Evolutionary conservation across 2,797 vertebrate species (phyloP).

Genomic region (Chiloscyllium punctatum): DNA sequence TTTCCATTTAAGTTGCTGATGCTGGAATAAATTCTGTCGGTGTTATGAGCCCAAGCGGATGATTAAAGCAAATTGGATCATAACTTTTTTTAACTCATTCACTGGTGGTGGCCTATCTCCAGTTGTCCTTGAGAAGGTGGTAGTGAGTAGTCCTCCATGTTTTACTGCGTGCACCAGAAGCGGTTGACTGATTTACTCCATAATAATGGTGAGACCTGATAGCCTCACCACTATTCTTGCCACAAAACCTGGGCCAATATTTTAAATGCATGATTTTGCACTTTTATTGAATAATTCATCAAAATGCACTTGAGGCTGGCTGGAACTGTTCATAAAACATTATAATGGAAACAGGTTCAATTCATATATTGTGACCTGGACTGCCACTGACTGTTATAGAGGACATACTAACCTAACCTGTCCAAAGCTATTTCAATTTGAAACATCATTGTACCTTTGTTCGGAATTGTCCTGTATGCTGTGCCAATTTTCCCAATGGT

Average conservation of each 20-base stretch:
- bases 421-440: background rate
- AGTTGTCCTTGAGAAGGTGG: too few species aligned
- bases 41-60: background rate
- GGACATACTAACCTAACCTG: background rate
- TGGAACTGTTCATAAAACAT: background rate
- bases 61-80: background rate
- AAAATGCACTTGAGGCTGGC: background rate
- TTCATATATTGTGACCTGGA: background rate
- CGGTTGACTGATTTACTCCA: background rate
- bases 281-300: conserved; percentile 23
- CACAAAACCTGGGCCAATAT: background rate
- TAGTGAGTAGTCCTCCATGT: too few species aligned
- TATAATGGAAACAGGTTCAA: background rate
- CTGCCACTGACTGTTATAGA: background rate
- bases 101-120: too few species aligned
- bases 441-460: background rate
- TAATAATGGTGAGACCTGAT: background rate
- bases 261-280: background rate
- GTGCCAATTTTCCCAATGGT: background rate
- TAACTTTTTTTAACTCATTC: background rate
- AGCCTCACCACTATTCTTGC: too few species aligned
- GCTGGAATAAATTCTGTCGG: background rate
- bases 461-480: background rate
- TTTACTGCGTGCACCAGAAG: background rate
- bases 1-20: background rate